Evolutionary conservation across 1,140 invertebrate genomes (phyloP).

Genomic region (Ectropis grisescens): DNA sequence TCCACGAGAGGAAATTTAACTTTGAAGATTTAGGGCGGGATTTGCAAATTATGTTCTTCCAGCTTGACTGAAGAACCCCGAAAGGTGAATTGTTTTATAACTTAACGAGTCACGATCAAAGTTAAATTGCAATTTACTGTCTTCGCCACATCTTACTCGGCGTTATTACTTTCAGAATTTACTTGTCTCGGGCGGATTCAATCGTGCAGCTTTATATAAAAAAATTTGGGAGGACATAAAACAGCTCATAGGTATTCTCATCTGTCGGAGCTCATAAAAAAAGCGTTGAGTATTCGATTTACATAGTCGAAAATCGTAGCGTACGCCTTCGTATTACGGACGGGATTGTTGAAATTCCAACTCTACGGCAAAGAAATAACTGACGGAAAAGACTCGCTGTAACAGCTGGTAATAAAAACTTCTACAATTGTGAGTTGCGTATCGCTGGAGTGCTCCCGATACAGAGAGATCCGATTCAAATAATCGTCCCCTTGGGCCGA

Average conservation of each 20-base stretch:
- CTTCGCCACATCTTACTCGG: no score
- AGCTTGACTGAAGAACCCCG: not conserved
- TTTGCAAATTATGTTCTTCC: not conserved
- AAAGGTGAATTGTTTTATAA: not conserved
- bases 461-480: slow-evolving; percentile 15
- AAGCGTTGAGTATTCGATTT: slow-evolving; percentile 10
- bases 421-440: slow-evolving; percentile 18
- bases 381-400: not conserved
- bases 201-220: no score
- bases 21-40: not conserved
- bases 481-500: slow-evolving; percentile 26
- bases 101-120: not conserved
- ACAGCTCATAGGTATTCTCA: slow-evolving; percentile 15
- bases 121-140: not conserved
- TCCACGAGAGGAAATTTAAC: not conserved
- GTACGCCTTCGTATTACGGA: not conserved
- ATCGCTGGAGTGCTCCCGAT: slow-evolving; percentile 11
- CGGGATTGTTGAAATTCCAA: no score
- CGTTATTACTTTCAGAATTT: no score
- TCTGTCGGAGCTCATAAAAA: slow-evolving; percentile 19
- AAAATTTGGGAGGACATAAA: not conserved
- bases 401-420: slow-evolving; percentile 16
- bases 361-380: no score
- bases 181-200: no score
- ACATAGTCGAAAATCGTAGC: slow-evolving; percentile 14